These are phyloP conservation scores for Eupsilia transversa DNA, from an alignment of 2,888 invertebrate genomes.

Conservation along the genomic window DNA sequence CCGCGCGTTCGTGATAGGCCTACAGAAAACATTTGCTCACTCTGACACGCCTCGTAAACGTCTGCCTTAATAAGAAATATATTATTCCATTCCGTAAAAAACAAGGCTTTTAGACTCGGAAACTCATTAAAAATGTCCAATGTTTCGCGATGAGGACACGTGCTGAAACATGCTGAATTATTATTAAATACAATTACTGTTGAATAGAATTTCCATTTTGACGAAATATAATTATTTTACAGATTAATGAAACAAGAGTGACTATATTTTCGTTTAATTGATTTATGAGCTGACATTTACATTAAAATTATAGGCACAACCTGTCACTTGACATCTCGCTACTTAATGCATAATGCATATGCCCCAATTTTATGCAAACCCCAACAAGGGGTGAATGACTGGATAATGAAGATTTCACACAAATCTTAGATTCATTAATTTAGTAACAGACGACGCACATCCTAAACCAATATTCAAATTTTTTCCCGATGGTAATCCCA, in stretches of 20 bases:
- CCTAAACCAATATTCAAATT: too few relatives aligned
- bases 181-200: slow-evolving; percentile 40
- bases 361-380: neutral
- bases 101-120: neutral
- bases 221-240: slow-evolving; percentile 23
- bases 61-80: slow-evolving; percentile 30
- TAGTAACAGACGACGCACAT: neutral
- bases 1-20: neutral
- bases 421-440: neutral
- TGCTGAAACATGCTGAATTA: slow-evolving; percentile 36
- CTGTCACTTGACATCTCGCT: neutral
- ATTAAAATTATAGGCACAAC: neutral
- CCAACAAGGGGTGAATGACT: neutral
- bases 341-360: slow-evolving; percentile 3
- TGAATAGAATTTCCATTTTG: slow-evolving; percentile 38
- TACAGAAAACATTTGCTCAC: slow-evolving; percentile 37
- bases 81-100: slow-evolving; percentile 17
- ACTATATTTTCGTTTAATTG: slow-evolving; percentile 9
- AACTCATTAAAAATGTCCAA: slow-evolving; percentile 23
- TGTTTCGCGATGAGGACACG: slow-evolving; percentile 4
- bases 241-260: neutral
- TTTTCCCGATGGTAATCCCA: neutral
- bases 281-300: slow-evolving; percentile 7
- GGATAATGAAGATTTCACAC: neutral
- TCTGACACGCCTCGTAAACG: slow-evolving; percentile 31